Evolutionary conservation across 2,797 vertebrate species (phyloP).

Genomic region (Eulemur albifrons): DNA sequence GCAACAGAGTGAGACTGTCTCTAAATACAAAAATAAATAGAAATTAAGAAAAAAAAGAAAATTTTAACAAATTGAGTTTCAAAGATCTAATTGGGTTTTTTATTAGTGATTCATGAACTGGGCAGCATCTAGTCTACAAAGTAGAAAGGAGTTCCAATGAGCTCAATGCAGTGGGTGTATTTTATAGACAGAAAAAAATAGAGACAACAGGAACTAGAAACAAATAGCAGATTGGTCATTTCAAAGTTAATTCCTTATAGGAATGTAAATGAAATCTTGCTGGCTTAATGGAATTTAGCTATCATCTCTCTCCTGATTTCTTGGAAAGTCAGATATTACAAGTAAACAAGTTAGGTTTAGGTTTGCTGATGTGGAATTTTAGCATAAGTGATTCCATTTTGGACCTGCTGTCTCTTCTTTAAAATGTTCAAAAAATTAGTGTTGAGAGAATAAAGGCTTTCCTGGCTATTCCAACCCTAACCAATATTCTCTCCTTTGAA

Average conservation of each 20-base stretch:
- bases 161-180: not conserved
- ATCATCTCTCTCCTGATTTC: not conserved
- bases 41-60: not conserved
- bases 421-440: not conserved
- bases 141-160: not conserved
- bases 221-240: not conserved
- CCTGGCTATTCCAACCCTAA: not conserved
- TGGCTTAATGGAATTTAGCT: not conserved
- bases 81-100: not conserved
- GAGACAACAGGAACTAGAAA: not conserved
- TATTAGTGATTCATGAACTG: not conserved
- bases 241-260: not conserved
- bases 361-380: not conserved
- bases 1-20: too few relatives aligned
- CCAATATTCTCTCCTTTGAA: not conserved
- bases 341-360: not conserved
- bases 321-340: not conserved
- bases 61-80: not conserved
- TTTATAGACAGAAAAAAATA: not conserved
- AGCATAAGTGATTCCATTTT: not conserved
- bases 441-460: not conserved
- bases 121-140: not conserved
- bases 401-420: not conserved
- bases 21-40: too few relatives aligned
- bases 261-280: not conserved